phyloP scores from a whole-genome alignment of 2,113 vertebrate species.

The Globicephala melas region DNA sequence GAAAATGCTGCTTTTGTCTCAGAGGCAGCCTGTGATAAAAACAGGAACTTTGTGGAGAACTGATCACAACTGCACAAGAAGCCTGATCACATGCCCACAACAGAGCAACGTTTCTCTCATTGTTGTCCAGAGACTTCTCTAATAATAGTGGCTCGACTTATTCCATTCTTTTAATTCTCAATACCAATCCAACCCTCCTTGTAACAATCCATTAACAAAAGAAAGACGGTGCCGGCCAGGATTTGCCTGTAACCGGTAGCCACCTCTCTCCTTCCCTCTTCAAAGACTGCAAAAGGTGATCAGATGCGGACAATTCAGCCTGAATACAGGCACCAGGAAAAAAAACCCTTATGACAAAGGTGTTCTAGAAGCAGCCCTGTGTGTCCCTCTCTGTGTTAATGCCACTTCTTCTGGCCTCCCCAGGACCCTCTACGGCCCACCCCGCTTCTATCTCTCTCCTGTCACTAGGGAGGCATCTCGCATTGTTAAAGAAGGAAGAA shows the following conservation, averaged over 20 bases:
- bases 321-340: not conserved
- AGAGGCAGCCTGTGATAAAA: slow-evolving; percentile 57
- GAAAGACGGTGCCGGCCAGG: not conserved
- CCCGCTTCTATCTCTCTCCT: not conserved
- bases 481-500: slow-evolving; percentile 48
- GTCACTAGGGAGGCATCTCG: slow-evolving; percentile 43
- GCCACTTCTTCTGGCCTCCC: not conserved
- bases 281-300: slow-evolving; percentile 26
- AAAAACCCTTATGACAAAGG: not conserved
- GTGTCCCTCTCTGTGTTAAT: not conserved
- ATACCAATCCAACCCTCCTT: slow-evolving; percentile 7
- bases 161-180: slow-evolving; percentile 3
- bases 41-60: slow-evolving; percentile 74
- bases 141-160: not conserved
- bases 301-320: slow-evolving; percentile 15
- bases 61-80: slow-evolving; percentile 51
- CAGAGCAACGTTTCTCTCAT: slow-evolving; percentile 48
- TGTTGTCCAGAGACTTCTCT: slow-evolving; percentile 49
- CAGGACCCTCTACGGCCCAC: not conserved
- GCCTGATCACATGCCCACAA: slow-evolving; percentile 57
- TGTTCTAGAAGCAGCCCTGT: not conserved
- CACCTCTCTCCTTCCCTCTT: not conserved
- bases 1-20: slow-evolving; percentile 75
- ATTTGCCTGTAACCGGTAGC: not conserved
- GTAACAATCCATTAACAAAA: slow-evolving; percentile 16